A percentile compares a stretch with the other conserved stretches of the same genome.
phyloP scores from a whole-genome alignment of 2,888 invertebrate species.

The Ectropis crepuscularia region DNA sequence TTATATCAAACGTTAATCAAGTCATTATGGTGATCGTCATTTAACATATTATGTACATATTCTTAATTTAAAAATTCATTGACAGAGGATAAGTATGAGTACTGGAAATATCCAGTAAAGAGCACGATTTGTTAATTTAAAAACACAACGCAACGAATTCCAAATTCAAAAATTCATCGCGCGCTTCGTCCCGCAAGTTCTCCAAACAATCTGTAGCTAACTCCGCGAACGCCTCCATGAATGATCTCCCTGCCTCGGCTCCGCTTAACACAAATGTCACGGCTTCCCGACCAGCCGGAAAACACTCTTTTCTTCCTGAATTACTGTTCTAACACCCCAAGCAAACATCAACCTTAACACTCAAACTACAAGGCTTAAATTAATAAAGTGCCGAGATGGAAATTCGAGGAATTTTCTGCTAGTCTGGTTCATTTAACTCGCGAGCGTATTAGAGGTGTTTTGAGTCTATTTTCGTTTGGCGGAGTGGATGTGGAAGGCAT shows the following conservation, averaged over 20 bases:
- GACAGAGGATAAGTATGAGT: not conserved
- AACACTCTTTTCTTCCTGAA: constrained; percentile 84
- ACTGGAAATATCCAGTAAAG: not conserved
- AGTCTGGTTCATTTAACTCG: constrained; percentile 52
- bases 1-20: no score
- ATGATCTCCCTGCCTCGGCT: constrained; percentile 74
- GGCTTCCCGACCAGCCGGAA: constrained; percentile 80
- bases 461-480: constrained; percentile 54
- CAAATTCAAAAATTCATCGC: constrained; percentile 30
- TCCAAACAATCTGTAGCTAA: constrained; percentile 63
- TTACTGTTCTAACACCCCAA: constrained; percentile 58
- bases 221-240: constrained; percentile 71
- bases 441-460: constrained; percentile 51
- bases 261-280: constrained; percentile 84
- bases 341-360: constrained; percentile 55
- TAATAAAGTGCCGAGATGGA: constrained; percentile 39
- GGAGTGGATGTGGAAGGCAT: constrained; percentile 59
- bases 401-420: constrained; percentile 81
- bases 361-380: constrained; percentile 51
- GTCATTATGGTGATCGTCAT: no score
- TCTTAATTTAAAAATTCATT: no score
- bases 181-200: constrained; percentile 56
- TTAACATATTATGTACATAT: no score
- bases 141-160: constrained; percentile 24
- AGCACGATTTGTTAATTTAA: not conserved